Percentiles rank a stretch among this genome's conserved stretches.
Evolutionary conservation across 2,113 vertebrate genomes (phyloP).

Genomic region (Uria lomvia): DNA sequence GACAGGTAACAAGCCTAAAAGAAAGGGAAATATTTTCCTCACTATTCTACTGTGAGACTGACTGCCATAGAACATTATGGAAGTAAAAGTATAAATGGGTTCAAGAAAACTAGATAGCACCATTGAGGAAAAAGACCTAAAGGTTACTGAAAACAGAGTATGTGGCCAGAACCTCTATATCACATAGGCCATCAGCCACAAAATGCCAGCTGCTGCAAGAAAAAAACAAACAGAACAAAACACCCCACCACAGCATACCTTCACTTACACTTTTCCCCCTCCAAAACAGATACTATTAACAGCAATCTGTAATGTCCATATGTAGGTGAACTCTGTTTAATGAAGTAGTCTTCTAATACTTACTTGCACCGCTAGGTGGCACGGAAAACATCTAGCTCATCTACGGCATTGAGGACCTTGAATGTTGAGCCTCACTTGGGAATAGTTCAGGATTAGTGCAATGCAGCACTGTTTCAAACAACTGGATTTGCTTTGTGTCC

Average conservation of each 20-base stretch:
- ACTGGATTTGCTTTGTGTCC: not conserved
- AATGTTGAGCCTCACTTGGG: not conserved
- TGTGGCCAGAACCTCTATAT: not conserved
- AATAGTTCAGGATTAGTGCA: not conserved
- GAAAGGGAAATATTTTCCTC: not conserved
- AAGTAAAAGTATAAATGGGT: not conserved
- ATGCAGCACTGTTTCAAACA: not conserved
- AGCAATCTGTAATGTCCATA: not conserved
- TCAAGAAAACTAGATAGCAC: not conserved
- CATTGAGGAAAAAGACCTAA: not conserved
- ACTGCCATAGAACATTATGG: not conserved
- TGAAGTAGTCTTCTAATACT: not conserved
- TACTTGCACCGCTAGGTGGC: conserved; percentile 13
- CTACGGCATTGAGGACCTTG: not conserved
- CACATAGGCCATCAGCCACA: not conserved
- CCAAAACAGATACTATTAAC: fast-evolving
- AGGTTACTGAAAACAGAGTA: not conserved
- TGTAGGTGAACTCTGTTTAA: not conserved
- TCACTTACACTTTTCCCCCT: not conserved
- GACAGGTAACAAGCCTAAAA: not conserved
- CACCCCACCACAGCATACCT: not conserved
- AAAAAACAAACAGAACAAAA: not conserved
- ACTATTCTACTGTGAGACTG: not conserved
- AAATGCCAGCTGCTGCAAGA: not conserved
- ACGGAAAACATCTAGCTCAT: not conserved